These are phyloP conservation scores for Tuta absoluta DNA, from an alignment of 2,888 invertebrate genomes.

Conservation along the genomic window DNA sequence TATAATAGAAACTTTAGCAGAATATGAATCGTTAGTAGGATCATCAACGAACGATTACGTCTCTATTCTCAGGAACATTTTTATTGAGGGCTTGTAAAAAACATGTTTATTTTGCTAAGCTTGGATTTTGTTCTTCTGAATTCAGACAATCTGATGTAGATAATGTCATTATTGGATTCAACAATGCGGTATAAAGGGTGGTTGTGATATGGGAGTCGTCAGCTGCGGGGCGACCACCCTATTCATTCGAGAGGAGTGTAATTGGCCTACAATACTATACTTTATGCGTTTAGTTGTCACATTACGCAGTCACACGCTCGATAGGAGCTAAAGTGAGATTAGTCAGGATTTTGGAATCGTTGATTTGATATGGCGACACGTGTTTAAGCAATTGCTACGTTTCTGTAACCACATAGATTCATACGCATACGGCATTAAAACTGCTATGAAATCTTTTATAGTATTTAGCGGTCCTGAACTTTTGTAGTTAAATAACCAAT, in stretches of 20 bases:
- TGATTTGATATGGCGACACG: slow-evolving; percentile 5
- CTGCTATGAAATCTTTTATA: too few species aligned
- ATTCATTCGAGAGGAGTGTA: slow-evolving; percentile 44
- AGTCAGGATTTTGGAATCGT: slow-evolving; percentile 2
- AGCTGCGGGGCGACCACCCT: neutral
- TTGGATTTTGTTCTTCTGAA: slow-evolving; percentile 32
- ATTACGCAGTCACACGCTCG: slow-evolving; percentile 67
- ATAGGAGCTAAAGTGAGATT: slow-evolving; percentile 60
- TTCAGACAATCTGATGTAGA: slow-evolving; percentile 38
- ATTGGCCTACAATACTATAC: slow-evolving; percentile 64
- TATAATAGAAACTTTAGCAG: slow-evolving; percentile 17
- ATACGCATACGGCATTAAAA: too few species aligned
- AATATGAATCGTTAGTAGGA: slow-evolving; percentile 15
- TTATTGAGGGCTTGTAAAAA: neutral
- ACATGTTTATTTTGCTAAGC: slow-evolving; percentile 14
- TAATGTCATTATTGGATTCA: slow-evolving; percentile 41
- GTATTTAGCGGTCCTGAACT: too few species aligned
- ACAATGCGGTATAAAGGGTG: slow-evolving; percentile 43
- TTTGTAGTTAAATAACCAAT: too few species aligned
- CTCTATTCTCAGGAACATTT: slow-evolving; percentile 3
- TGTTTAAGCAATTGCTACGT: neutral
- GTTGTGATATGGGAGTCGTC: slow-evolving; percentile 35
- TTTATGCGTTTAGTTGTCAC: slow-evolving; percentile 65
- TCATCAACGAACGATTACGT: slow-evolving; percentile 23
- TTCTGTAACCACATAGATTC: too few species aligned